Evolutionary conservation across 92 coral and sea anemone species (phyloP).

Genomic region (Pocillopora grandis): DNA sequence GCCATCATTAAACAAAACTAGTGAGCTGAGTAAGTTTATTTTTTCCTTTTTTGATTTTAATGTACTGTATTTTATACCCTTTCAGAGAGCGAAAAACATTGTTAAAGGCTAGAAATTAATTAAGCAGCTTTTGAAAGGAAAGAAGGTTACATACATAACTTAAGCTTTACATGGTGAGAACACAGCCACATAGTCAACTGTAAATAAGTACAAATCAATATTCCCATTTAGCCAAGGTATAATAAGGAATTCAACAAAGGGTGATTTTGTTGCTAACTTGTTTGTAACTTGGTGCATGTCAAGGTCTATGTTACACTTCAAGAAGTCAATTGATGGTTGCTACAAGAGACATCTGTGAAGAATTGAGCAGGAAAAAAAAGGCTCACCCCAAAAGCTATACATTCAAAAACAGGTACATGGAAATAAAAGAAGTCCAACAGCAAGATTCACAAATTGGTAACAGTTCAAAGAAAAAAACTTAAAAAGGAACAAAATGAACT

Average conservation of each 20-base stretch:
- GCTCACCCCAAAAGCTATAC: neutral
- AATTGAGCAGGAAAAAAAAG: neutral
- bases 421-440: constrained; percentile 10
- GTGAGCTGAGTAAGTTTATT: neutral
- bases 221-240: constrained; percentile 29
- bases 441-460: constrained; percentile 10
- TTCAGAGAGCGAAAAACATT: neutral
- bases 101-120: neutral
- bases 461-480: constrained; percentile 14
- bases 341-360: neutral
- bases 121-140: neutral
- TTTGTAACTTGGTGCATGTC: constrained; percentile 9
- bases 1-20: constrained; percentile 17
- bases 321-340: neutral
- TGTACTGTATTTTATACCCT: neutral
- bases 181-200: constrained; percentile 2
- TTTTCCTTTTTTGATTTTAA: neutral
- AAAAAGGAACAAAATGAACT: constrained; percentile 3
- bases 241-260: constrained; percentile 38
- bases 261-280: constrained; percentile 41
- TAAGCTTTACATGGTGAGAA: neutral
- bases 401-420: neutral
- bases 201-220: constrained; percentile 34
- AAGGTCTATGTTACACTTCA: neutral
- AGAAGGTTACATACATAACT: neutral